These are phyloP conservation scores for Odontomyia ornata DNA, from an alignment of 2,888 invertebrate species.

Conservation along the genomic window DNA sequence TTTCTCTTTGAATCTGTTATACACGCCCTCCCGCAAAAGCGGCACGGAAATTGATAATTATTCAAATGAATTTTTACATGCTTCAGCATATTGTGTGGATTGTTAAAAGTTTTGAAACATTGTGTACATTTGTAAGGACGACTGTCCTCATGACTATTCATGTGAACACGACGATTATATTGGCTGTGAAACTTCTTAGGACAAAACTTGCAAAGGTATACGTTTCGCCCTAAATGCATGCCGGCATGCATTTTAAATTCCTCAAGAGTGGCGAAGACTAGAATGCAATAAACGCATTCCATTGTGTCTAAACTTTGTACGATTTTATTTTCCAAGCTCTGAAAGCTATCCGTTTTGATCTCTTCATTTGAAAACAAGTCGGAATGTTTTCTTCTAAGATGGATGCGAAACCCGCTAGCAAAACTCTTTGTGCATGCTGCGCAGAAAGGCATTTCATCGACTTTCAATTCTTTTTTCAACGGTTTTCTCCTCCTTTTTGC, in stretches of 20 bases:
- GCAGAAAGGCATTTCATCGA: too few relatives aligned
- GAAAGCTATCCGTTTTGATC: too few relatives aligned
- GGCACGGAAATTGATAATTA: conserved; percentile 46
- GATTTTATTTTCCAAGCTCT: too few relatives aligned
- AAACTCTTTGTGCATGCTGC: too few relatives aligned
- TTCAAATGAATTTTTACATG: conserved; percentile 50
- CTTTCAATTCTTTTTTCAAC: too few relatives aligned
- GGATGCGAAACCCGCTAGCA: too few relatives aligned
- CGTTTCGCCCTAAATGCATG: not conserved
- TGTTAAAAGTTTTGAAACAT: conserved; percentile 50
- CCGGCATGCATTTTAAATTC: not conserved
- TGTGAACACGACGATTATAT: not conserved
- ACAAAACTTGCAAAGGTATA: not conserved
- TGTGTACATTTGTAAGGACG: conserved; percentile 50
- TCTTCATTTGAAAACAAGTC: too few relatives aligned
- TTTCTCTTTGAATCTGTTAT: conserved; percentile 47
- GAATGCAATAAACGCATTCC: conserved; percentile 10
- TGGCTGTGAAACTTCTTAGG: not conserved
- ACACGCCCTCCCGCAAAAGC: conserved; percentile 49
- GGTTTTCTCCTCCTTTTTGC: too few relatives aligned
- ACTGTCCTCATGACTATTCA: conserved; percentile 32
- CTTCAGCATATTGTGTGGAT: conserved; percentile 47
- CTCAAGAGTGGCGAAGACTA: not conserved
- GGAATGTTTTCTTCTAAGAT: too few relatives aligned
- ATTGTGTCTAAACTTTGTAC: not conserved